These are phyloP conservation scores for Pomacea maculata DNA, from an alignment of 1,140 invertebrate species.

Conservation along the genomic window DNA sequence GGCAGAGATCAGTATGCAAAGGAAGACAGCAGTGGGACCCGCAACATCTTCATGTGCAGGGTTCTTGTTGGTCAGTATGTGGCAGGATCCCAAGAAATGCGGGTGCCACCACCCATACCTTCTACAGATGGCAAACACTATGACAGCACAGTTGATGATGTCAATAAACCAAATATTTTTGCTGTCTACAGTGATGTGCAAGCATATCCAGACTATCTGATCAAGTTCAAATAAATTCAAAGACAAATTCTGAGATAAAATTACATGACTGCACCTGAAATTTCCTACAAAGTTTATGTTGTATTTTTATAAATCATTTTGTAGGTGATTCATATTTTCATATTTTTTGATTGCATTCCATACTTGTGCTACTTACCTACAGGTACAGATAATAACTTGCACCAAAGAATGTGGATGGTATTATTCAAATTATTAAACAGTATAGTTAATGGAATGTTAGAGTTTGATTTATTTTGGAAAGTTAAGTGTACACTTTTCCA, in stretches of 20 bases:
- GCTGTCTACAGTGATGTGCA: slow-evolving; percentile 56
- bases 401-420: too few relatives aligned
- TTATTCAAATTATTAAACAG: too few relatives aligned
- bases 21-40: slow-evolving; percentile 22
- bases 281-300: not conserved
- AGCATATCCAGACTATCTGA: slow-evolving; percentile 54
- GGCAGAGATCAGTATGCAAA: slow-evolving; percentile 26
- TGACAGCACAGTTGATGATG: slow-evolving; percentile 45
- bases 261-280: not conserved
- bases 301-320: not conserved
- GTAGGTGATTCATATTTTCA: not conserved
- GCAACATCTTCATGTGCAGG: slow-evolving; percentile 32
- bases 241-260: not conserved
- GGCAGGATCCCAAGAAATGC: slow-evolving; percentile 16
- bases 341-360: not conserved
- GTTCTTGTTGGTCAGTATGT: slow-evolving; percentile 40
- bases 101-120: slow-evolving; percentile 29
- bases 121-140: slow-evolving; percentile 24
- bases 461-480: too few relatives aligned
- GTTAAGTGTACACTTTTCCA: too few relatives aligned
- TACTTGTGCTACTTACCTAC: not conserved
- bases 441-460: too few relatives aligned
- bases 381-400: not conserved
- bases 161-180: slow-evolving; percentile 38
- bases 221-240: slow-evolving; percentile 30